Evolutionary conservation across 1,140 invertebrate species (phyloP).

Genomic region (Drosophila teissieri): DNA sequence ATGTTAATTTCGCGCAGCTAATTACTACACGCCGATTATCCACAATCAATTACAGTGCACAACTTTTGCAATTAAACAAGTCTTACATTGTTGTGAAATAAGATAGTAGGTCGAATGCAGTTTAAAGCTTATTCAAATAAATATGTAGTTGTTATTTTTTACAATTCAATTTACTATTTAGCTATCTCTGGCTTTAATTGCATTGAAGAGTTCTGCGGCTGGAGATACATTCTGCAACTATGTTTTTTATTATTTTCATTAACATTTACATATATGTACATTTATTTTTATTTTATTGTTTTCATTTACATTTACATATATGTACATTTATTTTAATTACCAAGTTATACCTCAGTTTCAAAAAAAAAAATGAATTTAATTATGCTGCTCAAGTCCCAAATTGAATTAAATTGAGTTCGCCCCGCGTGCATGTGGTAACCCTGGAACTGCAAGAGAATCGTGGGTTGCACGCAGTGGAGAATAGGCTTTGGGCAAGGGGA

Average conservation of each 20-base stretch:
- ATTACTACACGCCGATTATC: conserved; percentile 27
- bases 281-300: not conserved
- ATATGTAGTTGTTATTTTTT: too few species aligned
- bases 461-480: conserved; percentile 14
- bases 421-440: conserved; percentile 27
- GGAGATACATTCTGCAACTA: too few species aligned
- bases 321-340: not conserved
- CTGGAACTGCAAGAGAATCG: conserved; percentile 55
- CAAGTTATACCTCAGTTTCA: not conserved
- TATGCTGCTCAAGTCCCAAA: not conserved
- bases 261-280: too few species aligned
- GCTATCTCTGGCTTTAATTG: not conserved
- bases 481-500: not conserved
- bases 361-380: too few species aligned
- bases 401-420: not conserved
- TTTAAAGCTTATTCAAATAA: too few species aligned
- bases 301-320: too few species aligned
- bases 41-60: conserved; percentile 19
- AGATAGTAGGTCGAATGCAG: not conserved
- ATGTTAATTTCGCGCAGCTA: conserved; percentile 32
- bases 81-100: conserved; percentile 1
- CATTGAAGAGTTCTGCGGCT: too few species aligned
- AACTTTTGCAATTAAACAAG: conserved; percentile 24
- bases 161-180: not conserved
- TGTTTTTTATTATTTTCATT: too few species aligned